Evolutionary conservation across 2,888 invertebrate species (phyloP), one percentile per base, ranked within the genome.

Genomic region (Timema podura): DNA sequence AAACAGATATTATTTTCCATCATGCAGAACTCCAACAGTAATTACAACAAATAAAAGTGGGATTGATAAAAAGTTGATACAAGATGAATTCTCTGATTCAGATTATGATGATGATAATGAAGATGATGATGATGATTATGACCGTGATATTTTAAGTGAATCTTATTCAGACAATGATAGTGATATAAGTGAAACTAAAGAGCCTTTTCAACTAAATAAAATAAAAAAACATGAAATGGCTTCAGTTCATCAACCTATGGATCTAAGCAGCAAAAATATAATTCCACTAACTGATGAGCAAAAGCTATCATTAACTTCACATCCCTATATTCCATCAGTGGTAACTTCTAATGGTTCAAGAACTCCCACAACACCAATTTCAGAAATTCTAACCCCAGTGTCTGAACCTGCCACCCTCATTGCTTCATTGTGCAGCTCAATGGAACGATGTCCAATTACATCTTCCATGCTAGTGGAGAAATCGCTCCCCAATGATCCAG

Each of bases 361-460:
- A n/a, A 72, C 74, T 11, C 73, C 75, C 15, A 75, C 79, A 51
- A 76, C 76, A 5, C 78, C 76, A 10, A 76, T 79, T 5, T 78
- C 83, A 13, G 87, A 87, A 78, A 87, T 88, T 68, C 73, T 83
- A 74, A 86, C 86, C 15, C 87, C 87, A 0, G 87, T 87, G 6
- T 84, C 87, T 70, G 88, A 88, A 78, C 87, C 86, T 0, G 85
- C 87, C 74, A 74, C 75, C 30, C 82, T 88, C 57, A 78, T 88
- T 71, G 87, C 88, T 44, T 87, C 88, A 2, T 81, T 88, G 73
- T 88, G 87, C 71, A 87, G 87, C 69, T 88, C 86, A 67, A 86
- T 88, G 73, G 87, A 88, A 70, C 84, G 87, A 76, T 79, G 87
- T 69, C 87, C 88, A 8, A 83, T 85, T 72, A 84, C 71, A 11